Evolutionary conservation across 1,140 invertebrate species (phyloP), one percentile per base, ranked within the genome.

Genomic region (Caenorhabditis brenneri): DNA sequence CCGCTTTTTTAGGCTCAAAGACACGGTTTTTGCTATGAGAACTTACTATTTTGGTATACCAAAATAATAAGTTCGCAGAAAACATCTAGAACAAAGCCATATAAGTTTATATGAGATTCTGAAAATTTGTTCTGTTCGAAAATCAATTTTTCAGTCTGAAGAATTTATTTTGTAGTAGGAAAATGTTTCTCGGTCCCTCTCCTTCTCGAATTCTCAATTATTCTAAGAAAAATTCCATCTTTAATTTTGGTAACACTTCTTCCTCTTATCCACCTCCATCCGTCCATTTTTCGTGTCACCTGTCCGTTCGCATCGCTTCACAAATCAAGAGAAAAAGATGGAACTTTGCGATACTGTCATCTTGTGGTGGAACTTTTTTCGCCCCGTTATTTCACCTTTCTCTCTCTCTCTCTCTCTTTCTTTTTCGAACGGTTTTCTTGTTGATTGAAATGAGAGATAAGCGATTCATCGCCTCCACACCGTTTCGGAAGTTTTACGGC

Each of bases 271-370:
- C 22, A n/a, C 9, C 6, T 24, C 22, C 24, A 9, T 12, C 24
- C 0, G 24, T 22, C 24, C 24, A 27, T 46, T 74, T 74, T 9
- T 74, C 65, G 65, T 74, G 65, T 74, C 65, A 74, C 65, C 65
- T 74, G 65, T 74, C 65, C 65, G 65, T 46, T 74, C 65, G 65
- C 65, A 74, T 74, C 65, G 36, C 65, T 74, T 74, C 65, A 74
- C 65, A 74, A 74, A 74, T 74, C 65, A 74, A 74, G 33, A 42
- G 65, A n/a, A 10, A 39, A 4, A 58, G 65, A 74, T 74, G 19
- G 65, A 74, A 74, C 36, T 74, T 15, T 2, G 6, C 4, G 65
- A 74, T 74, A 74, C 15, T 74, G 65, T 74, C 65, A 74, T 19
- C 46, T 74, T 74, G 36, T 65, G 58, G 58, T 16, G 49, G 65